These are phyloP conservation scores for Petrocephalus microphthalmus DNA, from an alignment of 2,113 vertebrate genomes.

Conservation along the genomic window DNA sequence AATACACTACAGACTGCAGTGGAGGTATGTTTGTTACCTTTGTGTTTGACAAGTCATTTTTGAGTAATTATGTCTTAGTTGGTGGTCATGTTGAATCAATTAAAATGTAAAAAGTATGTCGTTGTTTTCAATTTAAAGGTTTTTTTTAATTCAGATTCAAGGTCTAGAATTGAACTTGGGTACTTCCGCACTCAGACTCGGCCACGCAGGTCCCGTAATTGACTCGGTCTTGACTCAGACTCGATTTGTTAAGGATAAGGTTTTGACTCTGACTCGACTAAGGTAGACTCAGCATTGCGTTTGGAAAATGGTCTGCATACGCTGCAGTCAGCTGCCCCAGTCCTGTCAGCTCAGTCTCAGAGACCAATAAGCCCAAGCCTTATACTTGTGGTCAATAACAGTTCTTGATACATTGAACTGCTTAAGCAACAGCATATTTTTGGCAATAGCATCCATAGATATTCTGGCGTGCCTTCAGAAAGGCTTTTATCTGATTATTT, in stretches of 20 bases:
- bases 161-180: not conserved
- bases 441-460: not conserved
- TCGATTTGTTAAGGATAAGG: not conserved
- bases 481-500: not conserved
- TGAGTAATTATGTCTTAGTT: not conserved
- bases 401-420: not conserved
- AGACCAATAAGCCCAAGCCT: not conserved
- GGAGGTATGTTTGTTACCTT: not conserved
- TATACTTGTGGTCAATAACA: not conserved
- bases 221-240: not conserved
- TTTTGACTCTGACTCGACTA: not conserved
- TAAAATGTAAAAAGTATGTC: not conserved
- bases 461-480: not conserved
- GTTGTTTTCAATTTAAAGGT: not conserved
- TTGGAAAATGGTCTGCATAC: not conserved
- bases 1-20: not conserved
- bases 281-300: not conserved
- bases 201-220: not conserved
- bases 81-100: not conserved
- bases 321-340: no score
- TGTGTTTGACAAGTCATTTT: not conserved
- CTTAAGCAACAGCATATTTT: not conserved
- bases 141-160: not conserved
- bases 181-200: not conserved
- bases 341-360: no score